Conservation (phyloP, 2,797 vertebrate genomes). For the Limosa lapponica region DNA sequence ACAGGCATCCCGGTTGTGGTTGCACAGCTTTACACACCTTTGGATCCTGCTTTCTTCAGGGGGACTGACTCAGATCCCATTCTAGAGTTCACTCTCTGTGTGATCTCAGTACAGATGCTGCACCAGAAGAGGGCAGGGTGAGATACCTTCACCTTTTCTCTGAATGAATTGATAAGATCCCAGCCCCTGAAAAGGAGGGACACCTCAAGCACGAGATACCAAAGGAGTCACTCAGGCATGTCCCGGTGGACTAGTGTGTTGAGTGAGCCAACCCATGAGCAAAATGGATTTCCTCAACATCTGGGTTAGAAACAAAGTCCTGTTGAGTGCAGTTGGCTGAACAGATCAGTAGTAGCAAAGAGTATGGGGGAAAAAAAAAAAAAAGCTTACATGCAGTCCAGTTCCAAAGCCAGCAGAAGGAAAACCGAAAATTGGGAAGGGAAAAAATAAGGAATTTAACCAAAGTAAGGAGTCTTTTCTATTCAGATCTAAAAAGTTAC, state of each 20-base stretch:
- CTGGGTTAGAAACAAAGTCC: neutral
- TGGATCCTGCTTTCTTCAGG: neutral
- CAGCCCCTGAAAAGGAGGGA: neutral
- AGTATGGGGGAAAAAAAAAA: neutral
- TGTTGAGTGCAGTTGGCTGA: neutral
- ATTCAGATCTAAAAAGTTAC: neutral
- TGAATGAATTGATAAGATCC: rapidly evolving
- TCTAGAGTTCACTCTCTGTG: neutral
- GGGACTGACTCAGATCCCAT: neutral
- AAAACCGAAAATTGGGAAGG: neutral
- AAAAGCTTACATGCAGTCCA: neutral
- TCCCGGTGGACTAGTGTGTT: neutral
- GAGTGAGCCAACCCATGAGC: neutral
- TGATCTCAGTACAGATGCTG: rapidly evolving
- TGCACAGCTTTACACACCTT: neutral
- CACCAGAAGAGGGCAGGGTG: neutral
- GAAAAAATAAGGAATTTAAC: neutral
- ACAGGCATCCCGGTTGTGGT: too few relatives aligned
- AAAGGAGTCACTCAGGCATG: neutral
- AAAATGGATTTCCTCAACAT: neutral
- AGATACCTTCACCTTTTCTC: neutral
- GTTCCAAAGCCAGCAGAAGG: neutral
- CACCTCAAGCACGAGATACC: neutral
- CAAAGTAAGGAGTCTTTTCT: neutral
- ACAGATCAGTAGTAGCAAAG: rapidly evolving